A percentile compares a stretch with the other conserved stretches of the same genome.
Evolutionary conservation across 2,888 invertebrate species (phyloP).

Genomic region (Clanis bilineata): DNA sequence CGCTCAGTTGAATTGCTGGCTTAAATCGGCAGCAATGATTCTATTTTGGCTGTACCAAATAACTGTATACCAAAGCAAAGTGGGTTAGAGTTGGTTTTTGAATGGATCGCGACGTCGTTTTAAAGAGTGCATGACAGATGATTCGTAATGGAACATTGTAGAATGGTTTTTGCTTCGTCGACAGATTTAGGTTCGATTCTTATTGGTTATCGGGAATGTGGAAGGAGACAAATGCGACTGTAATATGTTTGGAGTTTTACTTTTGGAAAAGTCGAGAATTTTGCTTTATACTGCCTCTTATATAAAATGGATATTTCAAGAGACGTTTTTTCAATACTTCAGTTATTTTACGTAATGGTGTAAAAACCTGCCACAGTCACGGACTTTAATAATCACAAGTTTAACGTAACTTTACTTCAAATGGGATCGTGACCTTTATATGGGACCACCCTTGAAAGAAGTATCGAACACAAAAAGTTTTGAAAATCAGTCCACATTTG

Average conservation of each 20-base stretch:
- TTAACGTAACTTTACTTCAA: too few species aligned
- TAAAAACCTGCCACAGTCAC: too few species aligned
- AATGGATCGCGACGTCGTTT: conserved; percentile 10
- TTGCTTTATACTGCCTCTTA: neutral
- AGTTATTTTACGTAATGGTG: too few species aligned
- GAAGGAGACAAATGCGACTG: conserved; percentile 2
- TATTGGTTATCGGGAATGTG: conserved; percentile 27
- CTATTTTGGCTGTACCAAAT: conserved; percentile 4
- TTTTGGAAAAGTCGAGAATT: neutral
- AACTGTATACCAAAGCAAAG: neutral
- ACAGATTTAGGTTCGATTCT: conserved; percentile 38
- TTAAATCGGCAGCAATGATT: conserved; percentile 27
- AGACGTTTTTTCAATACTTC: neutral
- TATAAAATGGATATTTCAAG: neutral
- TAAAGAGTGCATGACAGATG: conserved; percentile 38
- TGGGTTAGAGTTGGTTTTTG: conserved; percentile 24
- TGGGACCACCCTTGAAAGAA: too few species aligned
- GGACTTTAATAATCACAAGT: too few species aligned
- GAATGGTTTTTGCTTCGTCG: conserved; percentile 36
- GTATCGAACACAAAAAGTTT: too few species aligned
- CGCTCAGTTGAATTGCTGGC: conserved; percentile 52
- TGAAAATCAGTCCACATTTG: too few species aligned
- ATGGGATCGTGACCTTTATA: too few species aligned
- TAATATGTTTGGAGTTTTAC: neutral
- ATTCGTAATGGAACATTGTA: conserved; percentile 37